Percentiles rank a stretch among this genome's conserved stretches.
phyloP scores from a whole-genome alignment of 2,113 vertebrate species.

The Rhadina sibilatrix region DNA sequence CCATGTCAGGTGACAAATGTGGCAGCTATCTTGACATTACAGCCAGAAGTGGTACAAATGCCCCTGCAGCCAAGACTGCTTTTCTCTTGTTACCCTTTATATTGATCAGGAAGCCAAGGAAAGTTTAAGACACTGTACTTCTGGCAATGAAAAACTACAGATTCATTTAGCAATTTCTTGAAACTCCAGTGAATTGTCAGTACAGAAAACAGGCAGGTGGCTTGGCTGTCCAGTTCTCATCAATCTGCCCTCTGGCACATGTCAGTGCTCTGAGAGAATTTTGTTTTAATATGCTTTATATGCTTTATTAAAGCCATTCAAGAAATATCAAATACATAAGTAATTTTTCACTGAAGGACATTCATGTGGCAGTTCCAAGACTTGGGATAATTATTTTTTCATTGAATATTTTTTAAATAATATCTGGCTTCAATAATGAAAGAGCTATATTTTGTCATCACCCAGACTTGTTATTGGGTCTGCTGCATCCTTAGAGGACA shows the following conservation, averaged over 20 bases:
- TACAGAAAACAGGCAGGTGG: not conserved
- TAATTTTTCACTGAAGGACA: constrained; percentile 3
- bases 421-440: not conserved
- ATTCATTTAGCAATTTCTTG: constrained; percentile 7
- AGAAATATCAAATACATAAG: not conserved
- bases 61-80: not conserved
- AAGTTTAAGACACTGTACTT: not conserved
- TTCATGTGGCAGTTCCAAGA: not conserved
- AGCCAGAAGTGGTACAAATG: not conserved
- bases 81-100: not conserved
- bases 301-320: constrained; percentile 31
- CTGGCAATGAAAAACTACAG: constrained; percentile 18
- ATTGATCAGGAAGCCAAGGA: not conserved
- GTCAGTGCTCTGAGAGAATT: not conserved
- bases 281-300: not conserved
- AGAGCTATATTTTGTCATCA: not conserved
- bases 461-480: not conserved
- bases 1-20: not conserved
- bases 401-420: not conserved
- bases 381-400: not conserved
- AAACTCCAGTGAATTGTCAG: not conserved
- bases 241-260: constrained; percentile 21
- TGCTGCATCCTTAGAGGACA: not conserved
- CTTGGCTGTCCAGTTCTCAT: not conserved
- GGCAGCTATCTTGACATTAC: not conserved